Evolutionary conservation across 2,797 vertebrate genomes (phyloP).

Genomic region (Antrozous pallidus): DNA sequence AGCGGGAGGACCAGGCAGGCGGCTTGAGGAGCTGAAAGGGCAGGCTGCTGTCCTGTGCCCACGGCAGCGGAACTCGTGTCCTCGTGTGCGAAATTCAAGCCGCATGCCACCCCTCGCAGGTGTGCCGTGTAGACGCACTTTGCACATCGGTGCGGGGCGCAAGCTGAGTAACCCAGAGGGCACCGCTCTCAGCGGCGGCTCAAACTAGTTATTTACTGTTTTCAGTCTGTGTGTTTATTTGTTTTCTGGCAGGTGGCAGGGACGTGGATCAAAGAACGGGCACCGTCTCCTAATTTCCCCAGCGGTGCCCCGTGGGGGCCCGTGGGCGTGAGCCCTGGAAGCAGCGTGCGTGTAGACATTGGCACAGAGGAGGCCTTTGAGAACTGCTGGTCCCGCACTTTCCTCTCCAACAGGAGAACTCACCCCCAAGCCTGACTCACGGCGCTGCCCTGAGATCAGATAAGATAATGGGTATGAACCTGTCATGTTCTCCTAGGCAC

Average conservation of each 20-base stretch:
- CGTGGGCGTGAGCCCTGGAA: not conserved
- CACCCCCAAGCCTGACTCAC: not conserved
- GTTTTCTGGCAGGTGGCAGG: not conserved
- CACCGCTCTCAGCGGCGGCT: accelerated
- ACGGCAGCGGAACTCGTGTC: not conserved
- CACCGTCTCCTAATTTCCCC: not conserved
- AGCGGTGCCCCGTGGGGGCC: not conserved
- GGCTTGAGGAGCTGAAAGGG: not conserved
- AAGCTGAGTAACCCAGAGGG: not conserved
- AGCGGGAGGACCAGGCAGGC: not conserved
- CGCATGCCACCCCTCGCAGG: not conserved
- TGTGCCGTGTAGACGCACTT: not conserved
- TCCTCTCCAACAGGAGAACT: too few species aligned
- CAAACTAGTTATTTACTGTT: not conserved
- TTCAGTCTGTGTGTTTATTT: not conserved
- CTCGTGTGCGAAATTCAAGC: not conserved
- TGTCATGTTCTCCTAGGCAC: accelerated
- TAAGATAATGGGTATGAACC: not conserved
- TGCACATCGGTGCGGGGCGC: accelerated
- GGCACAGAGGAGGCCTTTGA: not conserved
- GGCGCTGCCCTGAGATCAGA: not conserved
- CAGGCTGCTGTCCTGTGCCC: not conserved
- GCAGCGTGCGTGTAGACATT: accelerated
- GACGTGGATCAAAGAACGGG: not conserved
- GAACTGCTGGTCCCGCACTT: not conserved